These are phyloP conservation scores for Cephus cinctus DNA, from an alignment of 1,140 invertebrate species.

Conservation along the genomic window DNA sequence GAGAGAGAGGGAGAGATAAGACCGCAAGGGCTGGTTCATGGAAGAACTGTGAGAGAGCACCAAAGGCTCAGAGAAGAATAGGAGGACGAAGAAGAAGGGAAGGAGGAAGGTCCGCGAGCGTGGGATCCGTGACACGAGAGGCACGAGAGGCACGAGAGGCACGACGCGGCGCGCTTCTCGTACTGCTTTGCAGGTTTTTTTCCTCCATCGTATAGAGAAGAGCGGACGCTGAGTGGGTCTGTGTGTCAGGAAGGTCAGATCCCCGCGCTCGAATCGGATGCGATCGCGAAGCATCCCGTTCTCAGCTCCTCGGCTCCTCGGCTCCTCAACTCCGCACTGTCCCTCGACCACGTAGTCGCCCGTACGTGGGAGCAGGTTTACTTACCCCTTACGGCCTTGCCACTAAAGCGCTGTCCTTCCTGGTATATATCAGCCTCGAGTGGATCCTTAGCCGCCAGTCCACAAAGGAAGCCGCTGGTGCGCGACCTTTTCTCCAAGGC, in stretches of 20 bases:
- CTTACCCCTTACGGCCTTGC: conserved; percentile 16
- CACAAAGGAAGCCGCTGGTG: conserved; percentile 44
- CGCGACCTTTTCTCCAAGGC: conserved; percentile 21
- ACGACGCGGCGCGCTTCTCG: no score
- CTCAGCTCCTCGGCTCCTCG: neutral
- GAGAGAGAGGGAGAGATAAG: no score
- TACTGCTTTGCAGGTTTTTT: conserved; percentile 3
- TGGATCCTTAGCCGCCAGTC: conserved; percentile 44
- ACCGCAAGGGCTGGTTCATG: no score
- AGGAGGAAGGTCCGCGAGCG: conserved; percentile 3
- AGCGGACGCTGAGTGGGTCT: conserved; percentile 48
- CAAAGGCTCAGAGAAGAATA: no score
- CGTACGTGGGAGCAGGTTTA: conserved; percentile 34
- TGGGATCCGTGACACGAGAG: no score
- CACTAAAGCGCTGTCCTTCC: conserved; percentile 14
- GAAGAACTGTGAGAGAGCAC: no score
- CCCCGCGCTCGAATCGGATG: conserved; percentile 26
- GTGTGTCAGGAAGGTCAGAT: conserved; percentile 55
- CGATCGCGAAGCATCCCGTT: neutral
- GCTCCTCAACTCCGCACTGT: neutral
- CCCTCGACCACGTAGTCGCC: neutral
- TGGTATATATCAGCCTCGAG: conserved; percentile 52
- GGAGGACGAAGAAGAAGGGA: conserved; percentile 7
- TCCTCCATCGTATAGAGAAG: neutral
- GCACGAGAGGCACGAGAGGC: no score